Conservation (phyloP, 2,113 vertebrate species). For the Terrapene triunguis region DNA sequence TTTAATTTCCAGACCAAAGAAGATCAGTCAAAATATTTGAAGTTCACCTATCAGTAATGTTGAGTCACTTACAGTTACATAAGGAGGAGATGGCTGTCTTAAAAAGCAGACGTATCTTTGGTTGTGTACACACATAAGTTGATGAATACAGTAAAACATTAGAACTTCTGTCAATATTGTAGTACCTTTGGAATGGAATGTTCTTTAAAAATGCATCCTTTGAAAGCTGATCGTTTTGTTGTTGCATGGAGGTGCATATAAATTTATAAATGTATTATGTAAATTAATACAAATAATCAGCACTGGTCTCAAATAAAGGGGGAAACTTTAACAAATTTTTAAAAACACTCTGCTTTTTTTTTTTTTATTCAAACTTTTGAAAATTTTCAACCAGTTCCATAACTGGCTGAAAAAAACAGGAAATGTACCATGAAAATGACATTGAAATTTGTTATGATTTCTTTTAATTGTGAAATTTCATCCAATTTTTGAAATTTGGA, state of each 20-base stretch:
- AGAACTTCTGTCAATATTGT: not conserved
- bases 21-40: not conserved
- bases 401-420: not conserved
- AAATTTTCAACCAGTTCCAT: not conserved
- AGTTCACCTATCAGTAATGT: no score
- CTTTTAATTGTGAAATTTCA: not conserved
- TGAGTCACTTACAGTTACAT: not conserved
- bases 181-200: not conserved
- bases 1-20: not conserved
- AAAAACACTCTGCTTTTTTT: not conserved
- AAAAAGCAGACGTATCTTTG: no score
- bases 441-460: not conserved
- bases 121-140: accelerated
- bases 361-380: not conserved
- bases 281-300: not conserved
- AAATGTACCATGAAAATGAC: not conserved
- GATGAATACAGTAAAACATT: not conserved
- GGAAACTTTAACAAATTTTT: not conserved
- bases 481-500: not conserved
- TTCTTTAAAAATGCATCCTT: slow-evolving; percentile 41
- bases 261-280: slow-evolving; percentile 23
- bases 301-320: not conserved
- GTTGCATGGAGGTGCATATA: not conserved
- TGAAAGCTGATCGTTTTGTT: not conserved
- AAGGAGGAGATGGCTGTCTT: not conserved